Evolutionary conservation across 2,113 vertebrate genomes (phyloP).

Genomic region (Catharus fuscescens): DNA sequence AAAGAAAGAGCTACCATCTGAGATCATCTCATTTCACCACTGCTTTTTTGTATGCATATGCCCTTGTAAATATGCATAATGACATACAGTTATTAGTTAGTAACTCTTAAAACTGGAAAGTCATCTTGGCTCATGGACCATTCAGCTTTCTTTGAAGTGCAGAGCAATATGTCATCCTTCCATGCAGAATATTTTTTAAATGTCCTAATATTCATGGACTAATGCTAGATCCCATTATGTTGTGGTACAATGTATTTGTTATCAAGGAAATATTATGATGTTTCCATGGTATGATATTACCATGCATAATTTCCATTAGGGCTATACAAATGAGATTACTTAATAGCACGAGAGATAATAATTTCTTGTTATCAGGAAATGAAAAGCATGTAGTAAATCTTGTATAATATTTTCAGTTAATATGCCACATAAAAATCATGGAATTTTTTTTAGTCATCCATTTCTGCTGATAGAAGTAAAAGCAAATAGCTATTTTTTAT

Average conservation of each 20-base stretch:
- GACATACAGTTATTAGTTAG: background rate
- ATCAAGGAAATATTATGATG: background rate
- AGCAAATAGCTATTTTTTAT: background rate
- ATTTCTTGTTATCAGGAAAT: conserved; percentile 1
- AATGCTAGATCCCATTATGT: background rate
- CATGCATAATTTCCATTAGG: background rate
- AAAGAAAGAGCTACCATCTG: background rate
- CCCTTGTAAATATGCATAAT: background rate
- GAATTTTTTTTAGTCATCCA: background rate
- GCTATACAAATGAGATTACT: background rate
- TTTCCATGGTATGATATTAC: background rate
- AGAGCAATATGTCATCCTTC: background rate
- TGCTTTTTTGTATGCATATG: background rate
- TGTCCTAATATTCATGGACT: background rate
- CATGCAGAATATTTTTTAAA: background rate
- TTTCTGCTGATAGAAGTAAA: background rate
- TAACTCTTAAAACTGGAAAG: background rate
- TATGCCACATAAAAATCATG: background rate
- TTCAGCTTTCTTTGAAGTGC: background rate
- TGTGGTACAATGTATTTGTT: background rate
- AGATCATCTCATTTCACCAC: background rate
- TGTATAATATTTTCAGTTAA: background rate
- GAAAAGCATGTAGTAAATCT: background rate
- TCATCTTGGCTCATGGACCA: background rate
- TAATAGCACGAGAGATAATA: background rate